These are phyloP conservation scores for Pteropus alecto DNA, from an alignment of 2,113 vertebrate genomes.

Conservation along the genomic window DNA sequence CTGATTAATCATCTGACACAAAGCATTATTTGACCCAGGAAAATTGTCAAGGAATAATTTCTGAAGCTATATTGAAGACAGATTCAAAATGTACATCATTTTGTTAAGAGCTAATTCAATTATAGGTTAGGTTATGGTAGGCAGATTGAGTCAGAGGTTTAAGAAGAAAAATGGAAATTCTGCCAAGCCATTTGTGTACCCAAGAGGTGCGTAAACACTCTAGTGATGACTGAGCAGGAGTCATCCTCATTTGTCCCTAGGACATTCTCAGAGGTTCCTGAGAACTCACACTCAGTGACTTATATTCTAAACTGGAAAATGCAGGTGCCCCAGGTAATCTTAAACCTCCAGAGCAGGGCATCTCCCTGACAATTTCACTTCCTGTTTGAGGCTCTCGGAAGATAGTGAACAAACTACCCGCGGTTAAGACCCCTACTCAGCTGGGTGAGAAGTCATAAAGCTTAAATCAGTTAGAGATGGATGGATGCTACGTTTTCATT, in stretches of 20 bases:
- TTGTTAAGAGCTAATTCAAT: slow-evolving; percentile 44
- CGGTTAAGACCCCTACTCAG: neutral
- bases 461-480: neutral
- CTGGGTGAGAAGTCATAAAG: neutral
- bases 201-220: neutral
- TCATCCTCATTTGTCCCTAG: neutral
- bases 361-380: neutral
- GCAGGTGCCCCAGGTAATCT: neutral
- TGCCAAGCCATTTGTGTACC: neutral
- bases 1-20: neutral
- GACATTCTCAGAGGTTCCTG: neutral
- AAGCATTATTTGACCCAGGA: neutral
- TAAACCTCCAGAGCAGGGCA: neutral
- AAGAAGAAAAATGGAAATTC: slow-evolving; percentile 50
- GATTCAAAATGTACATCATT: slow-evolving; percentile 6
- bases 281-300: neutral
- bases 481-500: neutral
- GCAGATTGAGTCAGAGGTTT: neutral
- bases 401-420: neutral
- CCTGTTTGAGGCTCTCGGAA: neutral
- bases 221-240: neutral
- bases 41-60: slow-evolving; percentile 32
- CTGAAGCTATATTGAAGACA: slow-evolving; percentile 12
- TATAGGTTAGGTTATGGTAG: neutral
- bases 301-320: neutral